Conservation (phyloP, 2,797 vertebrate species). For the Poeciliopsis gracilis region DNA sequence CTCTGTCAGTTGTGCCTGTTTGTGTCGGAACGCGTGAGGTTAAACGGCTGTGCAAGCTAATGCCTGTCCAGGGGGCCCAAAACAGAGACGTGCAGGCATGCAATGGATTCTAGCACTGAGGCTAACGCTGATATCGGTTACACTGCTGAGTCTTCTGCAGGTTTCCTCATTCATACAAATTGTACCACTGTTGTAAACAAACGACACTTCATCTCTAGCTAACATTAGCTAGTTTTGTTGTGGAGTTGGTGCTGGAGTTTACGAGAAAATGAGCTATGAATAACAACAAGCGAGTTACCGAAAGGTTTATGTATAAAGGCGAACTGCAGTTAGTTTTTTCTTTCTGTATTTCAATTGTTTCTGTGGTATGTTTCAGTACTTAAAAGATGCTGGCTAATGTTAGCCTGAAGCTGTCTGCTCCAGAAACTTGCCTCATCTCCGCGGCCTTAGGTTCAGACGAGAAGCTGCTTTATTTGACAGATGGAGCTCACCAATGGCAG, state of each 20-base stretch:
- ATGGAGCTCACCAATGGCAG: conserved; percentile 27
- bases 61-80: conserved; percentile 34
- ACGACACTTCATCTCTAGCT: not conserved
- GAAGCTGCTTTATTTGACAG: conserved; percentile 50
- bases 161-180: not conserved
- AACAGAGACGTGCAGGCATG: conserved; percentile 18
- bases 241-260: not conserved
- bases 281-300: conserved; percentile 1
- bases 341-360: not conserved
- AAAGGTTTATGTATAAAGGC: not conserved
- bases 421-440: conserved; percentile 24
- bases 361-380: not conserved
- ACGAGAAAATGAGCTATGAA: conserved; percentile 9
- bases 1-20: conserved; percentile 39
- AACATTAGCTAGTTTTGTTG: conserved; percentile 26
- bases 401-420: conserved; percentile 25
- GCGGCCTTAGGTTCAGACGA: conserved; percentile 34
- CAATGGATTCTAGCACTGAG: conserved; percentile 19
- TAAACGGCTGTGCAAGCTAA: conserved; percentile 51
- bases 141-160: conserved; percentile 5
- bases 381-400: conserved; percentile 19
- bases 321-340: fast-evolving
- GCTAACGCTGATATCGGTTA: conserved; percentile 36
- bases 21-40: conserved; percentile 64
- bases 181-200: not conserved